These are phyloP conservation scores for Cassiopea andromeda DNA, from an alignment of 30 jellyfish, hydroid and myxozoan genomes.

Conservation along the genomic window DNA sequence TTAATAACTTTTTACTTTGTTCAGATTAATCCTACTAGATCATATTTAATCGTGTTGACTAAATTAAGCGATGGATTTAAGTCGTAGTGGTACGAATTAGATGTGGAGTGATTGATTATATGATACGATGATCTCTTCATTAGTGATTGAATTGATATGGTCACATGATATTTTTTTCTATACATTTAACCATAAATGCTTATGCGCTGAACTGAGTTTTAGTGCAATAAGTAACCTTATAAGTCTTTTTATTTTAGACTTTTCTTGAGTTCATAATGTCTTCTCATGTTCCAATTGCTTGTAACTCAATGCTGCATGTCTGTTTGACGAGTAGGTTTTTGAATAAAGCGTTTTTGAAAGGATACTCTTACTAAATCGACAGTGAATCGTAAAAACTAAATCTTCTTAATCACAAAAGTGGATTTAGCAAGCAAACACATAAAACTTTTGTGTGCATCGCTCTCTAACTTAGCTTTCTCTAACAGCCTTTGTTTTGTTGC, in stretches of 20 bases:
- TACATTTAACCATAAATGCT: no score
- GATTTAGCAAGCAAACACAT: constrained; percentile 41
- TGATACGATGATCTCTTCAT: neutral
- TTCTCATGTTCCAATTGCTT: neutral
- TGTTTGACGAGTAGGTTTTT: neutral
- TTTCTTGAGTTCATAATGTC: neutral
- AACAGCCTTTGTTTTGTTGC: constrained; percentile 10
- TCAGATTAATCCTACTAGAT: neutral
- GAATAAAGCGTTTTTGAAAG: neutral
- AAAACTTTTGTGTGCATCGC: neutral
- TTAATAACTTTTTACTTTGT: neutral
- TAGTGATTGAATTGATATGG: neutral
- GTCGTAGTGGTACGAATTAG: neutral
- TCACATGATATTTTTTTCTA: neutral
- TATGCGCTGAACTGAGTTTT: no score
- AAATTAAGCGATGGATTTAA: neutral
- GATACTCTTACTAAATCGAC: neutral
- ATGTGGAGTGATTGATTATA: neutral
- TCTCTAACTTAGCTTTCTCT: neutral
- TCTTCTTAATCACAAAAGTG: constrained; percentile 18
- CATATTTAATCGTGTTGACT: neutral
- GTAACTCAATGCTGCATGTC: neutral
- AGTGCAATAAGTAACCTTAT: neutral
- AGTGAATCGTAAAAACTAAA: constrained; percentile 8
- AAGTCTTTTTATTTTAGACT: neutral